Conservation (phyloP, 2,888 invertebrate genomes). For the Ormyrus rosae region DNA sequence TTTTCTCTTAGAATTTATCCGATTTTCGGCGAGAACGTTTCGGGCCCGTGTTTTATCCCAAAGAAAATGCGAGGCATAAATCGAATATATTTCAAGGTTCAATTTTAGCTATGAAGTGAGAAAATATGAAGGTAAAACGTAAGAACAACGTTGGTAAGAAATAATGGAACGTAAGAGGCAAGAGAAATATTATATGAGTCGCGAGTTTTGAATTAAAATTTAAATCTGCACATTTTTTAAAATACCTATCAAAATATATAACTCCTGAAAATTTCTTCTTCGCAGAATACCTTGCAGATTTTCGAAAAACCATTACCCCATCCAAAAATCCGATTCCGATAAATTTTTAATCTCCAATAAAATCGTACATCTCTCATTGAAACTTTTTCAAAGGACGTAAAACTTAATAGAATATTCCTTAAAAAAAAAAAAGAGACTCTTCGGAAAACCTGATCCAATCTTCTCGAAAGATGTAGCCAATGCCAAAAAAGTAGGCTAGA, state of each 20-base stretch:
- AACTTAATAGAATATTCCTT: too few relatives aligned
- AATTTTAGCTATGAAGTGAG: neutral
- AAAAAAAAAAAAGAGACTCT: too few relatives aligned
- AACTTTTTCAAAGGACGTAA: too few relatives aligned
- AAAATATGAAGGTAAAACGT: neutral
- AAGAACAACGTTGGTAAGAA: neutral
- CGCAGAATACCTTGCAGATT: too few relatives aligned
- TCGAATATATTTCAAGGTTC: neutral
- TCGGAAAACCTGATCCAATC: too few relatives aligned
- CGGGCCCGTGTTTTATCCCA: neutral
- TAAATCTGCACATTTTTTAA: neutral
- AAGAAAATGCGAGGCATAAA: neutral
- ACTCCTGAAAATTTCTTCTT: neutral
- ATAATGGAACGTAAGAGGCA: too few relatives aligned
- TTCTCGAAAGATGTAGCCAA: too few relatives aligned
- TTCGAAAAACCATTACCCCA: too few relatives aligned
- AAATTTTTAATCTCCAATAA: too few relatives aligned
- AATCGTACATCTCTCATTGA: too few relatives aligned
- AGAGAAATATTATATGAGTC: too few relatives aligned
- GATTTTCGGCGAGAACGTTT: neutral
- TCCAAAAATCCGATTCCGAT: too few relatives aligned
- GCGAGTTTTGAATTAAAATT: neutral
- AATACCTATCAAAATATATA: constrained; percentile 3
- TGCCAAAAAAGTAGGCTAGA: constrained; percentile 22
- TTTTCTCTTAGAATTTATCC: constrained; percentile 2